A percentile compares a stretch with the other conserved stretches of the same genome.
These are phyloP conservation scores for Eumaeus atala DNA, from an alignment of 1,140 invertebrate genomes.

Conservation along the genomic window DNA sequence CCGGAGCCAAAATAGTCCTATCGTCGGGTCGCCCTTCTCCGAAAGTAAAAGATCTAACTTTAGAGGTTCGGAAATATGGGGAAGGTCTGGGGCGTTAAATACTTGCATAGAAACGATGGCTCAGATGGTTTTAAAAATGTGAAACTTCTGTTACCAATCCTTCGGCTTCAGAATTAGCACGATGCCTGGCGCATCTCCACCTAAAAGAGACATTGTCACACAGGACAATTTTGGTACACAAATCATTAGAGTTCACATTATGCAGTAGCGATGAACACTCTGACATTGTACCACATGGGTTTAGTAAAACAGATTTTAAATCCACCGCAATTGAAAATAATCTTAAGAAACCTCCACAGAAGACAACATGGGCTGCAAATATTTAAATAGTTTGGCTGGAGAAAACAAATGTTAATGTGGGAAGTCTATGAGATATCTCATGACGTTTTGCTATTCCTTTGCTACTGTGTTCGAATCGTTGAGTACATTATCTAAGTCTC, in stretches of 20 bases:
- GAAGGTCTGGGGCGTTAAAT: slow-evolving; percentile 25
- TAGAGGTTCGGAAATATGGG: slow-evolving; percentile 45
- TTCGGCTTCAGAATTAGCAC: background rate
- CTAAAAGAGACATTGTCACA: slow-evolving; percentile 22
- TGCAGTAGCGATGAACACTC: too few species aligned
- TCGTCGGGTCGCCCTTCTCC: slow-evolving; percentile 33
- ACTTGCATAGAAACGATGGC: slow-evolving; percentile 27
- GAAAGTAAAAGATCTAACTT: slow-evolving; percentile 28
- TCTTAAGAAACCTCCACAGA: too few species aligned
- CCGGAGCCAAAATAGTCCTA: slow-evolving; percentile 33
- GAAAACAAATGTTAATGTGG: background rate
- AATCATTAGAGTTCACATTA: too few species aligned
- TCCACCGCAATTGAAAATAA: too few species aligned
- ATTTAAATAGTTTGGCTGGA: too few species aligned
- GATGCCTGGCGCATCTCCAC: slow-evolving; percentile 23
- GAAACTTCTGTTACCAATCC: slow-evolving; percentile 20
- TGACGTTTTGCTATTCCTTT: too few species aligned
- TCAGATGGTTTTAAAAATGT: slow-evolving; percentile 27
- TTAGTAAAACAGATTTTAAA: too few species aligned
- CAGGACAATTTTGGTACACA: slow-evolving; percentile 33
- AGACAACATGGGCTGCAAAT: too few species aligned
- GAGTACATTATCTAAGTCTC: too few species aligned
- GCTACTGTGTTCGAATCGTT: too few species aligned
- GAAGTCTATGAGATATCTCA: slow-evolving; percentile 11
- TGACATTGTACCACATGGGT: too few species aligned